Evolutionary conservation across 2,888 invertebrate species (phyloP).

Genomic region (Lissocephala sabroskyi): DNA sequence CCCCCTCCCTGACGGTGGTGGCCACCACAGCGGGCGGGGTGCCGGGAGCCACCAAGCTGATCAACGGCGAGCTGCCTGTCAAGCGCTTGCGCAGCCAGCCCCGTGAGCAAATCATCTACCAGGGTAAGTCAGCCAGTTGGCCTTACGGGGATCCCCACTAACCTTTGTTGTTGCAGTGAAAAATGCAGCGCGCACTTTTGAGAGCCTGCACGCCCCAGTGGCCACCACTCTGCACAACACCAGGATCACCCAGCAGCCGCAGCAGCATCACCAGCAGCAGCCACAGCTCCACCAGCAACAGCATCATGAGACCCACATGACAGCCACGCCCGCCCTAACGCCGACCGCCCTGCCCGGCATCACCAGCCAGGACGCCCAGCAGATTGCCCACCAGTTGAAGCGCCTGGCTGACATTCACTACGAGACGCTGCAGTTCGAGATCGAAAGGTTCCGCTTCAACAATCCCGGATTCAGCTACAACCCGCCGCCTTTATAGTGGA

Average conservation of each 20-base stretch:
- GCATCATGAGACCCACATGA: conserved; percentile 16
- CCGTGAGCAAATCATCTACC: conserved; percentile 65
- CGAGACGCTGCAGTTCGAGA: conserved; percentile 69
- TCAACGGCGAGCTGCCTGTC: conserved; percentile 66
- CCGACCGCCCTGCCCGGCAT: conserved; percentile 26
- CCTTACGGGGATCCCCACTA: not conserved
- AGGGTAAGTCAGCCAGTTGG: conserved; percentile 38
- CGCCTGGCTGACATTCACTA: conserved; percentile 70
- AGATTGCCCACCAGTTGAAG: conserved; percentile 66
- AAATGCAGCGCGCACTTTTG: conserved; percentile 50
- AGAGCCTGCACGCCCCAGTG: conserved; percentile 42
- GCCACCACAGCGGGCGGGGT: conserved; percentile 29
- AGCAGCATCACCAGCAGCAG: conserved; percentile 22
- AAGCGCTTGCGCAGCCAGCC: conserved; percentile 56
- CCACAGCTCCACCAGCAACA: conserved; percentile 20
- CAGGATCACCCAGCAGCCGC: conserved; percentile 13
- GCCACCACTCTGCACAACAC: conserved; percentile 16
- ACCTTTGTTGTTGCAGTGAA: conserved; percentile 55
- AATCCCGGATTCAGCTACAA: conserved; percentile 71
- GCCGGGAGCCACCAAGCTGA: conserved; percentile 49
- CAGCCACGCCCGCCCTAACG: not conserved
- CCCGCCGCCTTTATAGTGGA: conserved; percentile 63
- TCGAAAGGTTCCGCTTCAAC: conserved; percentile 71
- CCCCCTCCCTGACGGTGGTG: conserved; percentile 14
- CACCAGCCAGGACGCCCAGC: conserved; percentile 53